These are phyloP conservation scores for Sebastes melanostomus DNA, from an alignment of 2,797 vertebrate species.

Conservation along the genomic window DNA sequence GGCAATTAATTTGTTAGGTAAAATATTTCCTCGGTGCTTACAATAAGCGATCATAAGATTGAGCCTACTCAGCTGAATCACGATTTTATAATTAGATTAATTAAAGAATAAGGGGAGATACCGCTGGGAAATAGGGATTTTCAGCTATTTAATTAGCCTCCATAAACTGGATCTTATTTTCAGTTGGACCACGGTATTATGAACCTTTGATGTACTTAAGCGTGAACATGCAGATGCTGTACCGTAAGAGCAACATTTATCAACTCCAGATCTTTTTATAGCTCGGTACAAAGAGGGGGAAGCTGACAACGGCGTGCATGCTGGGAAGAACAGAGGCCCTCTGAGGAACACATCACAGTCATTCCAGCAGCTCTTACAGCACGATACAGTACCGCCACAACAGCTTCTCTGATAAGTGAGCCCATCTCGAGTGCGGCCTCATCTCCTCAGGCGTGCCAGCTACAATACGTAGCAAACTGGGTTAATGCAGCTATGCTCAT, in stretches of 20 bases:
- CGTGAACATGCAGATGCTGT: constrained; percentile 44
- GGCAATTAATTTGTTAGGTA: constrained; percentile 50
- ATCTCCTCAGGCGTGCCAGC: constrained; percentile 43
- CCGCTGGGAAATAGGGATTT: constrained; percentile 64
- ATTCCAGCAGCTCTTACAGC: constrained; percentile 41
- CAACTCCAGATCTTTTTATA: constrained; percentile 64
- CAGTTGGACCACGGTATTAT: constrained; percentile 41
- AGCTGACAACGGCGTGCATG: constrained; percentile 32
- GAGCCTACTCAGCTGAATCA: constrained; percentile 49
- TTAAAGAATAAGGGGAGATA: constrained; percentile 66
- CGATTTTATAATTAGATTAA: constrained; percentile 70
- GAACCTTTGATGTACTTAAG: constrained; percentile 64
- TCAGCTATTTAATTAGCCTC: constrained; percentile 70
- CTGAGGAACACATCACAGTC: constrained; percentile 50
- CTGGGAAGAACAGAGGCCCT: constrained; percentile 46
- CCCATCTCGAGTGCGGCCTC: constrained; percentile 32
- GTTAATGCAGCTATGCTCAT: constrained; percentile 59
- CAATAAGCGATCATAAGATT: constrained; percentile 37
- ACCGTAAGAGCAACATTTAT: constrained; percentile 52
- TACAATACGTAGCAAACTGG: constrained; percentile 50
- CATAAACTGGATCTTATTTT: constrained; percentile 60
- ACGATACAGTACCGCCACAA: constrained; percentile 29
- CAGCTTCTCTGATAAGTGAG: constrained; percentile 42
- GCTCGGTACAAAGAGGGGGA: constrained; percentile 30
- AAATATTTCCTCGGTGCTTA: constrained; percentile 49